phyloP scores from a whole-genome alignment of 1,140 invertebrate species.

The Conopomorpha cramerella region DNA sequence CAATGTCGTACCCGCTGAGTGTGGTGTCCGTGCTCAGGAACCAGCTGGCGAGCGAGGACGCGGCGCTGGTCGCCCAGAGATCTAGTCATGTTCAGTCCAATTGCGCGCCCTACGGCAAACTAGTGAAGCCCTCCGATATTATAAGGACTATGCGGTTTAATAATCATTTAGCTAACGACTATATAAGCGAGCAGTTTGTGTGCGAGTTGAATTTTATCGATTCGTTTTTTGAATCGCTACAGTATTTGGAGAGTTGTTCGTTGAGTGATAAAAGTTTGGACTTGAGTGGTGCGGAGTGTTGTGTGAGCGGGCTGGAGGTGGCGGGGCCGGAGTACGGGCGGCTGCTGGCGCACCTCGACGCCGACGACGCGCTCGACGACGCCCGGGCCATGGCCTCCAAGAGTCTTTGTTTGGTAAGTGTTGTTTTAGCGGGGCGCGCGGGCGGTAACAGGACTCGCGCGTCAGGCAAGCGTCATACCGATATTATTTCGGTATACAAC shows the following conservation, averaged over 20 bases:
- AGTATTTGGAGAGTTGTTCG: slow-evolving; percentile 42
- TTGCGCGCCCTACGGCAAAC: slow-evolving; percentile 13
- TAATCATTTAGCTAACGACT: slow-evolving; percentile 26
- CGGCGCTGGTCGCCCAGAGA: slow-evolving; percentile 1
- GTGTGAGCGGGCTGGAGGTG: slow-evolving; percentile 26
- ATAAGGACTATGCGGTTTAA: slow-evolving; percentile 42
- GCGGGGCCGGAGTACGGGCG: too few relatives aligned
- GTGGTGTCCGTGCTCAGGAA: slow-evolving; percentile 36
- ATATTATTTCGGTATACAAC: too few relatives aligned
- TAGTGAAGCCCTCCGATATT: slow-evolving; percentile 47
- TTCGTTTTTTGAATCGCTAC: slow-evolving; percentile 49
- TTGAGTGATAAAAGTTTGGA: slow-evolving; percentile 28
- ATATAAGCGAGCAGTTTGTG: slow-evolving; percentile 42
- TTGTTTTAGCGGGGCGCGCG: too few relatives aligned
- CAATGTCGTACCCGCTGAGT: slow-evolving; percentile 30
- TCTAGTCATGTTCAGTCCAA: background rate
- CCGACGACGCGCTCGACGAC: slow-evolving; percentile 25
- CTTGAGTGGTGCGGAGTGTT: slow-evolving; percentile 27
- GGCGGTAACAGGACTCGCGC: too few relatives aligned
- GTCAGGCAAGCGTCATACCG: too few relatives aligned
- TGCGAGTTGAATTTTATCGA: slow-evolving; percentile 48
- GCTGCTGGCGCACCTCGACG: too few relatives aligned
- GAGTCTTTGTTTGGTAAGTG: slow-evolving; percentile 54
- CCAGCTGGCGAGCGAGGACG: slow-evolving; percentile 15
- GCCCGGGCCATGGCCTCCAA: slow-evolving; percentile 48